Percentiles rank a stretch among this genome's conserved stretches.
phyloP scores from a whole-genome alignment of 2,113 vertebrate species.

The Coracopsis vasa region DNA sequence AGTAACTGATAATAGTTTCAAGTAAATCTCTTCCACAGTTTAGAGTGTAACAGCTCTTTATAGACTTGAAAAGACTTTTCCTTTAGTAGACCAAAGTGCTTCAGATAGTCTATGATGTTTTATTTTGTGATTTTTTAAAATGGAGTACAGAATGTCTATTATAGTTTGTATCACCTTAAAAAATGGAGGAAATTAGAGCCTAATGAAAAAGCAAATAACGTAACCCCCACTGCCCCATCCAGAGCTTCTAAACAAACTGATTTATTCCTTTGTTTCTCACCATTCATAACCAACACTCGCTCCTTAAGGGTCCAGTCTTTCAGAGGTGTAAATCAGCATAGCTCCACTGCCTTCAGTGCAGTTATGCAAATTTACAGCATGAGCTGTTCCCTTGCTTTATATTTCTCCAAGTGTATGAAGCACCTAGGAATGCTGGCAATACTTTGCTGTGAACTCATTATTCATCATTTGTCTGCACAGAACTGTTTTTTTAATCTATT shows the following conservation, averaged over 20 bases:
- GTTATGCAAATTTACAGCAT: background rate
- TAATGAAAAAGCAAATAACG: background rate
- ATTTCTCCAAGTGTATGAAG: background rate
- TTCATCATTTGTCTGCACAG: constrained; percentile 38
- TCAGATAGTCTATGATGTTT: background rate
- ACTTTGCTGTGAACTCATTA: background rate
- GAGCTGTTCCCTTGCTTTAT: background rate
- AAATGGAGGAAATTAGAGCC: background rate
- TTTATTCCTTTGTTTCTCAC: constrained; percentile 19
- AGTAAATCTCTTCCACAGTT: constrained; percentile 6
- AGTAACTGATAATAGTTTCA: constrained; percentile 9
- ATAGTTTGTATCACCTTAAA: background rate
- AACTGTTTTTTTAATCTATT: constrained; percentile 25
- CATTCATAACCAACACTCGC: background rate
- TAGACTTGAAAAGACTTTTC: constrained; percentile 1
- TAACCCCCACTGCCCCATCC: background rate
- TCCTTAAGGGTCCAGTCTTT: background rate
- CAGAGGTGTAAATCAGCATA: constrained; percentile 13
- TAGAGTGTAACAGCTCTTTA: background rate
- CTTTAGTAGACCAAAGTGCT: background rate
- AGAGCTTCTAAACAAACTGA: background rate
- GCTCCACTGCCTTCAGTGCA: background rate
- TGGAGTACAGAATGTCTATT: background rate
- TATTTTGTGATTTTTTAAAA: background rate
- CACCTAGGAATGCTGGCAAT: background rate